Evolutionary conservation across 2,888 invertebrate species (phyloP).

Genomic region (Ptychoptera albimana): DNA sequence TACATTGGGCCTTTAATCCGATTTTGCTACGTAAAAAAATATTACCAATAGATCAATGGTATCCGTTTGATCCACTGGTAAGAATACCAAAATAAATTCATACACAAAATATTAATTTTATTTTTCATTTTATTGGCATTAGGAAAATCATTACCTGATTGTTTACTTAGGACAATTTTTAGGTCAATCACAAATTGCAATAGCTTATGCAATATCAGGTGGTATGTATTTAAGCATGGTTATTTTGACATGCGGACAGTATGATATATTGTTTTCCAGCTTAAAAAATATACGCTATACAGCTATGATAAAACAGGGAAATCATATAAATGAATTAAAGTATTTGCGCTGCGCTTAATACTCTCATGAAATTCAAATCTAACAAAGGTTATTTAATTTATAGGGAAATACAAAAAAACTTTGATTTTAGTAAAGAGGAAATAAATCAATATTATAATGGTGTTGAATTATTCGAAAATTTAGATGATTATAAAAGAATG

Average conservation of each 20-base stretch:
- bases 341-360: neutral
- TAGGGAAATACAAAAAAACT: neutral
- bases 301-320: constrained; percentile 9
- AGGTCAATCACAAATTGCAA: constrained; percentile 23
- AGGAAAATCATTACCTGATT: constrained; percentile 10
- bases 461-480: constrained; percentile 4
- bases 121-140: constrained; percentile 8
- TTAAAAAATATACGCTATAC: constrained; percentile 22
- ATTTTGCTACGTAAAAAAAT: constrained; percentile 16
- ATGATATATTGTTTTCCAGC: constrained; percentile 21
- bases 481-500: neutral
- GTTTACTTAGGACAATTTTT: constrained; percentile 17
- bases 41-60: constrained; percentile 22
- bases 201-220: constrained; percentile 16
- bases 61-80: constrained; percentile 23
- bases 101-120: neutral
- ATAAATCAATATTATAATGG: constrained; percentile 7
- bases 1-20: constrained; percentile 19
- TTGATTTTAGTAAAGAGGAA: constrained; percentile 4
- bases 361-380: neutral
- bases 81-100: neutral
- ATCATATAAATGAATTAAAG: neutral
- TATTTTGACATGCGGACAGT: constrained; percentile 21
- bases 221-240: constrained; percentile 21
- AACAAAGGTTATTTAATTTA: neutral